Base-by-base conservation (phyloP, 2,113 vertebrate genomes). In the Tyto alba region DNA sequence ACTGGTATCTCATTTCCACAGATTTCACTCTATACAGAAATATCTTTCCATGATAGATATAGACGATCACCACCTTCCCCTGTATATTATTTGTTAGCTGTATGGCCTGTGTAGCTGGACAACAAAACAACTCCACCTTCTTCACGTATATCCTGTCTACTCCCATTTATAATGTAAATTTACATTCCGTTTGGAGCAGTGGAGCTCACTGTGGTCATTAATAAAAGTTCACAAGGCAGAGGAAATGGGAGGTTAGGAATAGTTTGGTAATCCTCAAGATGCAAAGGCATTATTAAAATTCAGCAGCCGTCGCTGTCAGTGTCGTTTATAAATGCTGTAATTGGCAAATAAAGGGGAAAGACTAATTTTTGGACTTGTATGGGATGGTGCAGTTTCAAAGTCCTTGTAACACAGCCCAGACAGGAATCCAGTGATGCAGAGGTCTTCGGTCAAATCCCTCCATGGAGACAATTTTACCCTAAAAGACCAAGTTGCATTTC, bases 61-160 rank as follows among this genome's bases (percentile, higher is more conserved):
- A 89, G 68, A 56, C 34, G 23, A 40, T 36, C 38, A 78, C 3
- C 23, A 85, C 36, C 18, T 82, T 84, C 23, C 20, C 12, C 7
- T 14, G n/a, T 20, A 3, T 27, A 32, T 72, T 63, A 1, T 48
- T 66, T 74, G 10, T 55, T 71, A 67, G 3, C 10, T 56, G 4
- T 38, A 48, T 55, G 30, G 10, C 36, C 29, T 8, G 2, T 22
- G 34, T 48, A 67, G 21, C 11, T 83, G 45, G 16, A 83, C 11
- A 75, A 60, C 4, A 69, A 87, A 83, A 32, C 22, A 62, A 45
- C 34, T 55, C 12, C 14, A 71, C 20, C 22, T 57, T n/a, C 7
- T 36, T 32, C 22, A 48, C 0, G 0, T 47, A 3, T 32, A 41
- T n/a, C 6, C 7, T 40, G 16, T 85, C 30, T 84, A 36, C 23